phyloP scores from a whole-genome alignment of 2,797 vertebrate species.

The Centroberyx gerrardi region DNA sequence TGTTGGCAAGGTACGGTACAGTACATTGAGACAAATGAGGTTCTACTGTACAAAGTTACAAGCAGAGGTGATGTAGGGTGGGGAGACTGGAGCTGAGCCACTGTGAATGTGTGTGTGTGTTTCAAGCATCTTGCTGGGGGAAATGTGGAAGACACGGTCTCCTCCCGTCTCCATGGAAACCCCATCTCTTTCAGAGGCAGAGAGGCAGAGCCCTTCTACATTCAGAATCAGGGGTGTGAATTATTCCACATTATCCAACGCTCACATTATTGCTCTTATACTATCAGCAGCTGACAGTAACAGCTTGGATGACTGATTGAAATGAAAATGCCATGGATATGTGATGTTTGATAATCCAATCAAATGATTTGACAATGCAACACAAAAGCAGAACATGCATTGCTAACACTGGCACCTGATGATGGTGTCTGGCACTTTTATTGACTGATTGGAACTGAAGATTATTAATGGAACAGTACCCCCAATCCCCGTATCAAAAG shows the following conservation, averaged over 20 bases:
- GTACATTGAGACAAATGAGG: conserved; percentile 48
- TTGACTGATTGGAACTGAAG: not conserved
- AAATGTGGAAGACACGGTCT: conserved; percentile 83
- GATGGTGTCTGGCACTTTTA: conserved; percentile 10
- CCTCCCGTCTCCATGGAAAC: conserved; percentile 88
- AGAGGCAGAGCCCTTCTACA: conserved; percentile 75
- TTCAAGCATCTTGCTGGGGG: conserved; percentile 74
- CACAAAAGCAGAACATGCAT: not conserved
- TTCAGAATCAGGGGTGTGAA: conserved; percentile 73
- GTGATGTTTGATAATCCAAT: conserved; percentile 21
- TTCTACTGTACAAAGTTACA: conserved; percentile 64
- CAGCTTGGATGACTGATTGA: conserved; percentile 21
- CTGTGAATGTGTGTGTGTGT: conserved; percentile 43
- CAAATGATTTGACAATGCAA: conserved; percentile 1
- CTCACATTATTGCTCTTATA: conserved; percentile 46
- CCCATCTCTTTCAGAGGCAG: conserved; percentile 79
- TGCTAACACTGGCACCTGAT: conserved; percentile 29
- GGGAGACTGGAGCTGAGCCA: conserved; percentile 63
- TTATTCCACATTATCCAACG: conserved; percentile 68
- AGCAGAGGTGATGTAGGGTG: conserved; percentile 52
- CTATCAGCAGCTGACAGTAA: conserved; percentile 34
- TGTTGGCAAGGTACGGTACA: conserved; percentile 41
- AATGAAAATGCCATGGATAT: conserved; percentile 8
- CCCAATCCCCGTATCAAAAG: conserved; percentile 2
- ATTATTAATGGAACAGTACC: not conserved